Evolutionary conservation across 2,888 invertebrate species (phyloP).

Genomic region (Brachynemurus nebulosus): DNA sequence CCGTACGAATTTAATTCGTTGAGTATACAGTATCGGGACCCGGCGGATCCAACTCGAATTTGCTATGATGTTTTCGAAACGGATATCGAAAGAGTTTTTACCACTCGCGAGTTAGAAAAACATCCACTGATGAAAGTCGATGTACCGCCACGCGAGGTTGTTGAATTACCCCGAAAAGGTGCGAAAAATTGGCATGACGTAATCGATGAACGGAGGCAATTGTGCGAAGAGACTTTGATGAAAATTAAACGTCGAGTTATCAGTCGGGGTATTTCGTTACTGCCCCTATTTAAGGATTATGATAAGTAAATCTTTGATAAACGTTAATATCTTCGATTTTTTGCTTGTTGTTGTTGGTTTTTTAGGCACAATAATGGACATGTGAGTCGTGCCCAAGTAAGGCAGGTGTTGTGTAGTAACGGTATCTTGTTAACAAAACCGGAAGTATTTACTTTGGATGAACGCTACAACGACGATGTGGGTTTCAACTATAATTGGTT

Average conservation of each 20-base stretch:
- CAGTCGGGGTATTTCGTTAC: conserved; percentile 47
- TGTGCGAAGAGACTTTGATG: conserved; percentile 46
- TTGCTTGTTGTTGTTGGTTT: conserved; percentile 9
- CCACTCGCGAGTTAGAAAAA: conserved; percentile 22
- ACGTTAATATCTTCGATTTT: no score
- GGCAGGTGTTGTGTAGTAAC: conserved; percentile 52
- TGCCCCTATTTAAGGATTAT: conserved; percentile 54
- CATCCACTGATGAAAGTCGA: conserved; percentile 22
- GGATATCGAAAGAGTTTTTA: conserved; percentile 54
- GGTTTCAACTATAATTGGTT: conserved; percentile 63
- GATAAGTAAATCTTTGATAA: conserved; percentile 47
- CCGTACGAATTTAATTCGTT: conserved; percentile 48
- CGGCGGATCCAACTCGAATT: conserved; percentile 49
- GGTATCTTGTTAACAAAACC: conserved; percentile 50
- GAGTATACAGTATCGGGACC: conserved; percentile 54
- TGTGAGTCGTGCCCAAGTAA: conserved; percentile 52
- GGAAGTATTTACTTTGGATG: conserved; percentile 54
- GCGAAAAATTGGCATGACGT: conserved; percentile 35
- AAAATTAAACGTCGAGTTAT: conserved; percentile 46
- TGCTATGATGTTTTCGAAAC: conserved; percentile 67
- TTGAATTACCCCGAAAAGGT: conserved; percentile 34
- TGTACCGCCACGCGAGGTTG: conserved; percentile 39
- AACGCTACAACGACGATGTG: conserved; percentile 55
- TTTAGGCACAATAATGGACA: conserved; percentile 55
- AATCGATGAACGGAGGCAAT: conserved; percentile 29